These are phyloP conservation scores for Mirza zaza DNA, from an alignment of 2,113 vertebrate genomes.

Conservation along the genomic window DNA sequence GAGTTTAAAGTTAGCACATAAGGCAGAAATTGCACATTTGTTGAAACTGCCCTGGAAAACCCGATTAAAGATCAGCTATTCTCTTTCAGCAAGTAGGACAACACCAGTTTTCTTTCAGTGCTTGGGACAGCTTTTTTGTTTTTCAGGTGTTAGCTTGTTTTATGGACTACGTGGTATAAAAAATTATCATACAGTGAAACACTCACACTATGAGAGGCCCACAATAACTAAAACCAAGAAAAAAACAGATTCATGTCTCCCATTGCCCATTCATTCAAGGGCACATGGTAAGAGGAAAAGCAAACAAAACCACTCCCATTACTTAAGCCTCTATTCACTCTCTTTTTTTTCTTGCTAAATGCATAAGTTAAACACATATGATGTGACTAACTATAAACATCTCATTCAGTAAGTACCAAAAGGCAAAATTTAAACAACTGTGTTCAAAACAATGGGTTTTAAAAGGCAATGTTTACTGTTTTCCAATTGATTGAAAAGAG, in stretches of 20 bases:
- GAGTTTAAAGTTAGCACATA: background rate
- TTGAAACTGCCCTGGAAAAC: conserved; percentile 2
- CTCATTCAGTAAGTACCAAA: background rate
- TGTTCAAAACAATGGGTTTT: conserved; percentile 13
- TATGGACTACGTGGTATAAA: background rate
- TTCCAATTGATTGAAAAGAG: background rate
- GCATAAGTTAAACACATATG: background rate
- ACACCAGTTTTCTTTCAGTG: background rate
- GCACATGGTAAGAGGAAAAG: background rate
- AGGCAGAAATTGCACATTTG: background rate
- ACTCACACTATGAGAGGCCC: background rate
- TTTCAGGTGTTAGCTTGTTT: background rate
- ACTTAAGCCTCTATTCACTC: background rate
- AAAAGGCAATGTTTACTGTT: background rate
- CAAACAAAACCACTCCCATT: background rate
- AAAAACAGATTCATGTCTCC: background rate
- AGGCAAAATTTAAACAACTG: background rate
- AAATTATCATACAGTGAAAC: background rate
- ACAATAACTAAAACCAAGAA: background rate
- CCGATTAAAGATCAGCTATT: background rate
- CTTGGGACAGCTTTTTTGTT: background rate
- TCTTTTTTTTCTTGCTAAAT: background rate
- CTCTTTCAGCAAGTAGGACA: background rate
- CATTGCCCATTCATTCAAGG: background rate
- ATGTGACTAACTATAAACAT: background rate